Evolutionary conservation across 1,140 invertebrate genomes (phyloP).

Genomic region (Euborellia annulipes): DNA sequence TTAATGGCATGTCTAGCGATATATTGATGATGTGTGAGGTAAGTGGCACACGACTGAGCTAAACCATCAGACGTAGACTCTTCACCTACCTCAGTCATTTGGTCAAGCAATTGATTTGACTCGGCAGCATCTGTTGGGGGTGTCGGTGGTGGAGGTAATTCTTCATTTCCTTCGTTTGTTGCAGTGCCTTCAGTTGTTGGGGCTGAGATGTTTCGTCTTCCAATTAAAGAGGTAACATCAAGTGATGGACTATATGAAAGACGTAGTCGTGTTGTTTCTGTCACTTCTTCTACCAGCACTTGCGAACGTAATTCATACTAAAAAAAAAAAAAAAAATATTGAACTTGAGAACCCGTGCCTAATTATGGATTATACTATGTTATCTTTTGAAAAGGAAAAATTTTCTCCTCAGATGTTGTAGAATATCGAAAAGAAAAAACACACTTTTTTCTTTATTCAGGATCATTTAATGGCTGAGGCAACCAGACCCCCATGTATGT

Average conservation of each 20-base stretch:
- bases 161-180: no score
- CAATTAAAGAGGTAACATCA: constrained; percentile 30
- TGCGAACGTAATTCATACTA: background rate
- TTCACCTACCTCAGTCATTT: constrained; percentile 28
- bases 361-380: no score
- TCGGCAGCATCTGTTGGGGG: constrained; percentile 13
- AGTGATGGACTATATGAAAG: constrained; percentile 34
- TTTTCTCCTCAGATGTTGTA: no score
- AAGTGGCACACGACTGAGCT: no score
- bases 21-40: constrained; percentile 5
- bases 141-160: constrained; percentile 2
- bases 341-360: no score
- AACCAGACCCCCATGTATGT: no score
- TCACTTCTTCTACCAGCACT: constrained; percentile 32
- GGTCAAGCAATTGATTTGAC: constrained; percentile 22
- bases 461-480: no score
- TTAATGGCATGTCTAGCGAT: constrained; percentile 8
- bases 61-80: background rate
- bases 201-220: background rate
- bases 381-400: no score
- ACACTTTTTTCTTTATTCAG: no score
- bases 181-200: no score
- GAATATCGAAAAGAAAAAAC: no score
- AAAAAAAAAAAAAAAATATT: no score
- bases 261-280: constrained; percentile 35